These are phyloP conservation scores for Sarcophaga rosellei DNA, from an alignment of 2,888 invertebrate genomes.

Conservation along the genomic window DNA sequence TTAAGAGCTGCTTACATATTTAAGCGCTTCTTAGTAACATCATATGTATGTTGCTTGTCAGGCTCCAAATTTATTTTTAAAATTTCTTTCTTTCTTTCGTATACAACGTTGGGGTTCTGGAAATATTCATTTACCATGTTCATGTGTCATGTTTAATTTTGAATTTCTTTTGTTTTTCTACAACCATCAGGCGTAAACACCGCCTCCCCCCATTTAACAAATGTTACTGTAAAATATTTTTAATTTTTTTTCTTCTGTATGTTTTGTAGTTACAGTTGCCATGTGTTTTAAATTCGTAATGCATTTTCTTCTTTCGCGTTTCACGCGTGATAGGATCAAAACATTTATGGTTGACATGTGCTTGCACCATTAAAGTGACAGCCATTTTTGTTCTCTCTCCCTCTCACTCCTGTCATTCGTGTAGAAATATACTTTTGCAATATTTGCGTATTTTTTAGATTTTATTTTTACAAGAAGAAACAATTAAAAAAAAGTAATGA, in stretches of 20 bases:
- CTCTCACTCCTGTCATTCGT: not conserved
- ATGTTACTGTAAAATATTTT: slow-evolving; percentile 50
- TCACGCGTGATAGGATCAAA: slow-evolving; percentile 47
- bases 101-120: slow-evolving; percentile 64
- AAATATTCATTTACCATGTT: slow-evolving; percentile 55
- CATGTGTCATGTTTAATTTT: slow-evolving; percentile 15
- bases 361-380: slow-evolving; percentile 64
- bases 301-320: slow-evolving; percentile 13
- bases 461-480: slow-evolving; percentile 28
- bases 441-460: not conserved
- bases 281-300: slow-evolving; percentile 39
- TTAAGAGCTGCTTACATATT: not conserved
- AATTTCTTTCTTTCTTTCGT: slow-evolving; percentile 34
- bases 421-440: not conserved
- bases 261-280: not conserved
- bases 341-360: slow-evolving; percentile 61
- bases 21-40: not conserved
- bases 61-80: slow-evolving; percentile 11
- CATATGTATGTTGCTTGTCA: not conserved
- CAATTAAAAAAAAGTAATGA: not conserved
- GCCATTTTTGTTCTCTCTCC: slow-evolving; percentile 45
- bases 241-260: slow-evolving; percentile 8
- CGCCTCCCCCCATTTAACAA: slow-evolving; percentile 48
- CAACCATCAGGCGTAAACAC: slow-evolving; percentile 32
- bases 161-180: slow-evolving; percentile 6